Evolutionary conservation across 2,888 invertebrate genomes (phyloP), one percentile per base, ranked within the genome.

Genomic region (Boloria selene): DNA sequence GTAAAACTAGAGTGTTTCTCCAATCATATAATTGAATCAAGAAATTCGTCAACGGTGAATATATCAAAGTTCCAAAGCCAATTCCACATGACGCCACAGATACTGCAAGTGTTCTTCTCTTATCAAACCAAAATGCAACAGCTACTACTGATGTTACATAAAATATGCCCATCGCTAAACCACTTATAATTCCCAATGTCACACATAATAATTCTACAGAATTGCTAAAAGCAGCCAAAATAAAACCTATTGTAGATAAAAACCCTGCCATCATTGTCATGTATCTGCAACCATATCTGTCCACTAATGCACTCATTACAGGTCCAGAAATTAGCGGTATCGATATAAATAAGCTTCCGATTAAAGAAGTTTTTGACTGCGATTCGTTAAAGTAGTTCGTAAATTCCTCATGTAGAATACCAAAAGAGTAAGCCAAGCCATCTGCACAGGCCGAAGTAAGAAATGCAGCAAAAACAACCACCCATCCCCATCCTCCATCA

Each of bases 41-140:
- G 81, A 93, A 95, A 64, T 96, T 94, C 0, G 96, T 97, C 82
- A 97, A 90, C 0, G 97, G 97, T 1, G 97, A 96, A 84, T 97
- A 97, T n/a, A 97, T 87, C 76, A 97, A 95, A 0, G 98, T 98
- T 18, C 98, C 98, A 67, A 97, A 95, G 0, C 97, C 97, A 0
- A 97, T 96, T 3, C 98, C 97, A 71, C 97, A 97, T 0, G 97
- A 97, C 0, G 97, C 96, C 64, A 98, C 88, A 6, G 97, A 96
- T 0, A 97, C 97, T 2, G 98, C 98, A 70, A 97, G 92, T 42
- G 96, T 96, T 61, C 97, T 93, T 81, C 95, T 95, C 81, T 96
- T 96, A 77, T 98, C 97, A 78, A 98, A 98, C 95, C 97, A 98
- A 82, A 97, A 97, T 0, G 98, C 97, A 51, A 98, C 96, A 51